Percentiles rank a stretch among this genome's conserved stretches.
phyloP scores from a whole-genome alignment of 2,113 vertebrate species.

The Thalassarche chlororhynchos region DNA sequence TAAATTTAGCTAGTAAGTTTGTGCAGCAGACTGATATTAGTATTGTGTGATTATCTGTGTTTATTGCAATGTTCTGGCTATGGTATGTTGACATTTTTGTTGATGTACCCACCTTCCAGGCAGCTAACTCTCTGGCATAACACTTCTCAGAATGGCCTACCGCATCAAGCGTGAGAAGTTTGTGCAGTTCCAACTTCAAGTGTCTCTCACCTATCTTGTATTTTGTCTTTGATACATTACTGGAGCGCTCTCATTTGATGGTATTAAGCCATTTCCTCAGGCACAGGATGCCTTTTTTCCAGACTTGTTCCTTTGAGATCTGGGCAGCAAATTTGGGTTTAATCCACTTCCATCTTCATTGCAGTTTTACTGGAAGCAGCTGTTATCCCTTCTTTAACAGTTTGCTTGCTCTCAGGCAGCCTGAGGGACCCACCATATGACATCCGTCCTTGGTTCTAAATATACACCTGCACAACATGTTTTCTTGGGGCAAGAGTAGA shows the following conservation, averaged over 20 bases:
- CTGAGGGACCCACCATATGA: conserved; percentile 10
- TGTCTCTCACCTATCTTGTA: neutral
- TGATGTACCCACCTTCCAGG: neutral
- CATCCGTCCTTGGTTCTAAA: conserved; percentile 33
- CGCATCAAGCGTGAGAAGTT: neutral
- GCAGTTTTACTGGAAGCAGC: conserved; percentile 33
- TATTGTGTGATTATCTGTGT: neutral
- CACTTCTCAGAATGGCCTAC: neutral
- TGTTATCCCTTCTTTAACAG: conserved; percentile 25
- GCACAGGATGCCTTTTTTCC: conserved; percentile 23
- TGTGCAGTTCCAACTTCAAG: neutral
- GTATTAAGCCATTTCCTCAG: conserved; percentile 34
- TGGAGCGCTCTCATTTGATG: conserved; percentile 6
- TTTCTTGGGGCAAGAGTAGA: conserved; percentile 30
- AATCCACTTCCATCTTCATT: conserved; percentile 29
- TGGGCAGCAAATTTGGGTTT: conserved; percentile 14
- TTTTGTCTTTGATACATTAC: conserved; percentile 20
- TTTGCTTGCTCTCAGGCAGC: neutral
- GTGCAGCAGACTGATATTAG: neutral
- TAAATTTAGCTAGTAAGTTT: neutral
- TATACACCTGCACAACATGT: neutral
- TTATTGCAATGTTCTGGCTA: neutral
- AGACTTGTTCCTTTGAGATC: conserved; percentile 32
- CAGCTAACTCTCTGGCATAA: neutral
- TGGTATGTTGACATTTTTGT: neutral